Base-by-base conservation (phyloP, 2,797 vertebrate genomes). In the Danio kyathit region DNA sequence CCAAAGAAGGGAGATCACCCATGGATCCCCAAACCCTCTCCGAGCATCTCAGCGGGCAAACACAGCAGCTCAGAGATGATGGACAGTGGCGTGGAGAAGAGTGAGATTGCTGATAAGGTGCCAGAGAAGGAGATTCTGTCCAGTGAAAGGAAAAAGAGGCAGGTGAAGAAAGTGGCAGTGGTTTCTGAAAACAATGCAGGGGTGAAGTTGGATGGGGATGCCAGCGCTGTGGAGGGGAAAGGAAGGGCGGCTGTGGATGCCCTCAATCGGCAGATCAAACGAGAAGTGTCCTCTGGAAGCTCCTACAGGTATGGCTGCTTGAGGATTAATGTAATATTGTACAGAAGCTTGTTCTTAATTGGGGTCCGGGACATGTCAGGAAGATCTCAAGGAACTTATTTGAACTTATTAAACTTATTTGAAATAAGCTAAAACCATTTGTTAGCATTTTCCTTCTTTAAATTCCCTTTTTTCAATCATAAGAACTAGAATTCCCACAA, bases 221-320 rank as follows among this genome's bases (percentile, higher is more conserved):
- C 44, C 6, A 66, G 8, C 2, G 21, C 51, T 17, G 49, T 76
- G 9, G 95, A 95, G 80, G 88, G 89, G 49, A 93, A 88, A 82
- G 95, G 95, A 16, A 90, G 97, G 63, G 95, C 95, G 0, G 95
- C 91, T 0, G 96, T 89, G 1, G 98, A 99, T 66, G 97, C 96
- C 6, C 90, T 99, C 61, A 99, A 99, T 93, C 90, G 94, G 83
- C 97, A 99, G 92, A 98, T 99, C 89, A 96, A 94, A 78, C 90
- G 97, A 87, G 97, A 98, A 89, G 94, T 95, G 81, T 88, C 93
- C 1, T 89, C 88, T 0, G 91, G 91, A 21, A 97, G 95, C 84
- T 99, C 97, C 0, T 98, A 99, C 94, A 98, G 95, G 98, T 99
- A 91, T 95, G 91, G 7, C 29, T 21, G 43, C 51, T 6, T 76